A percentile compares a stretch with the other conserved stretches of the same genome.
These are phyloP conservation scores for Sinosuthora webbiana DNA, from an alignment of 2,113 vertebrate species.

Conservation along the genomic window DNA sequence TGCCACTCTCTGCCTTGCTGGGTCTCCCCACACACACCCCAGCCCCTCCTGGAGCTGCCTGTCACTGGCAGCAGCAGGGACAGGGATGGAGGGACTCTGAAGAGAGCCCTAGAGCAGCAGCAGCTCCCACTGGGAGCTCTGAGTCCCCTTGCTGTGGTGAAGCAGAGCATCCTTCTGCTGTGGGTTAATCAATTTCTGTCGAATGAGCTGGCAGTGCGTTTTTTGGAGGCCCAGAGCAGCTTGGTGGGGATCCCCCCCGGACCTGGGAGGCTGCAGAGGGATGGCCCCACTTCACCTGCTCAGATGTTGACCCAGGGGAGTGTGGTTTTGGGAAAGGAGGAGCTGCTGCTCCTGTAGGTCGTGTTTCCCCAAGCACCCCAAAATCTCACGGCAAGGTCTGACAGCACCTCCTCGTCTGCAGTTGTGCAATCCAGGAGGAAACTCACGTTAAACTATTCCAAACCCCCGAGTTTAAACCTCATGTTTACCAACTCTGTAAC, in stretches of 20 bases:
- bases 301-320: fast-evolving
- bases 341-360: background rate
- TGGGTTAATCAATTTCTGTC: background rate
- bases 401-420: background rate
- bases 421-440: background rate
- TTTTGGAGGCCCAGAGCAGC: fast-evolving
- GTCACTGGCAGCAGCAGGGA: background rate
- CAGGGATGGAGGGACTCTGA: background rate
- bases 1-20: background rate
- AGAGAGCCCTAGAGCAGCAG: background rate
- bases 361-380: background rate
- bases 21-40: fast-evolving
- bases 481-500: slow-evolving; percentile 12
- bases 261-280: background rate
- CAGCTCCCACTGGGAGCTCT: background rate
- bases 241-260: fast-evolving
- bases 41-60: background rate
- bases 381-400: fast-evolving
- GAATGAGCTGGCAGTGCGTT: fast-evolving
- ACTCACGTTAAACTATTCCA: background rate
- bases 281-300: background rate
- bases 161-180: background rate
- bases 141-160: background rate
- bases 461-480: background rate
- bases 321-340: background rate